Evolutionary conservation across 1,140 invertebrate genomes (phyloP).

Genomic region (Linepithema humile): DNA sequence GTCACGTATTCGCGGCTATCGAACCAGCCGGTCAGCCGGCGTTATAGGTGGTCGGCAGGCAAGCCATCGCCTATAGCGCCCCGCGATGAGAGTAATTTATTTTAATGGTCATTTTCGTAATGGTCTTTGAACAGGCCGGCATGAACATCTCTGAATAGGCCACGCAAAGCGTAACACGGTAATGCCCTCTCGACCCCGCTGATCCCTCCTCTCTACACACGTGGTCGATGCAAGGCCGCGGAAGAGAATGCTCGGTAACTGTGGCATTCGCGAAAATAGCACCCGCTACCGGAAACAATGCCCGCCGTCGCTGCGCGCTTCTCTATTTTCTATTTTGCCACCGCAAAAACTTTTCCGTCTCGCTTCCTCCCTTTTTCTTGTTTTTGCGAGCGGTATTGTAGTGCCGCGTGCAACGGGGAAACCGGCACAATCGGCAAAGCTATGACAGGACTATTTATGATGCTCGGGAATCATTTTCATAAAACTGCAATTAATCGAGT

Average conservation of each 20-base stretch:
- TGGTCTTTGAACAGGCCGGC: slow-evolving; percentile 77
- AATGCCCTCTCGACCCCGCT: neutral
- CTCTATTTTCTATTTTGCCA: slow-evolving; percentile 44
- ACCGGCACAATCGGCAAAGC: slow-evolving; percentile 3
- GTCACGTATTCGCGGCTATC: slow-evolving; percentile 72
- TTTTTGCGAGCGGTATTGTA: slow-evolving; percentile 25
- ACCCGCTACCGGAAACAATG: slow-evolving; percentile 60
- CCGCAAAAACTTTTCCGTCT: slow-evolving; percentile 39
- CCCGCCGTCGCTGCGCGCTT: neutral
- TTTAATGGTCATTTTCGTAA: slow-evolving; percentile 81
- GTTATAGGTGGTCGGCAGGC: slow-evolving; percentile 32
- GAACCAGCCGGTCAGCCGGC: slow-evolving; percentile 34
- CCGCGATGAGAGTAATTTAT: slow-evolving; percentile 77
- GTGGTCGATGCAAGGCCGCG: slow-evolving; percentile 20
- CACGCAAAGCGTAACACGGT: slow-evolving; percentile 52
- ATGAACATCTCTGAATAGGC: slow-evolving; percentile 67
- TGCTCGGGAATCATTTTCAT: slow-evolving; percentile 20
- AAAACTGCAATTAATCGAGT: slow-evolving; percentile 22
- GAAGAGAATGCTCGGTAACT: slow-evolving; percentile 55
- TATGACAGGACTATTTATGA: slow-evolving; percentile 27
- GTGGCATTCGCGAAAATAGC: slow-evolving; percentile 65
- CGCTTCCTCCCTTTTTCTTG: neutral
- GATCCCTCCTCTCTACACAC: neutral
- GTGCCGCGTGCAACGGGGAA: neutral
- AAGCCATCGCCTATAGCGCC: slow-evolving; percentile 6